Evolutionary conservation across 2,113 vertebrate genomes (phyloP).

Genomic region (Reinhardtius hippoglossoides): DNA sequence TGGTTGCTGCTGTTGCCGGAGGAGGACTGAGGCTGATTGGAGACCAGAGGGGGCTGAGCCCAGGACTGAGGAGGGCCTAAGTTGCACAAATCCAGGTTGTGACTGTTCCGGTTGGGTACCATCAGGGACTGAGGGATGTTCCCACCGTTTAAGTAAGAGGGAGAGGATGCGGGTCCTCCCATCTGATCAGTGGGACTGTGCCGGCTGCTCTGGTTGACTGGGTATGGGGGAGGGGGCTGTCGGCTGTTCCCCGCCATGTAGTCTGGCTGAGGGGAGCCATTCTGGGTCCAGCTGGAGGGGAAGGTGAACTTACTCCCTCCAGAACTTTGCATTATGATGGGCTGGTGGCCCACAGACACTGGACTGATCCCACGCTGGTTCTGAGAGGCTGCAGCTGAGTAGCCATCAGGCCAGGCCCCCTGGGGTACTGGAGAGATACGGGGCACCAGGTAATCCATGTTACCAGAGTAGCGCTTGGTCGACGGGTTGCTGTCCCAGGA

Average conservation of each 20-base stretch:
- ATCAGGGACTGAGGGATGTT: slow-evolving; percentile 89
- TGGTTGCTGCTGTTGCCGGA: slow-evolving; percentile 85
- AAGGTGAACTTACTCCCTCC: slow-evolving; percentile 90
- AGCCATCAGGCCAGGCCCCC: slow-evolving; percentile 90
- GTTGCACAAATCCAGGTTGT: slow-evolving; percentile 93
- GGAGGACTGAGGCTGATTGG: slow-evolving; percentile 82
- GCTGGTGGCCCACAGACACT: slow-evolving; percentile 91
- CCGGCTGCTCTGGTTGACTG: slow-evolving; percentile 87
- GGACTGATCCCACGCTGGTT: slow-evolving; percentile 90
- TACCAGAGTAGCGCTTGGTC: slow-evolving; percentile 94
- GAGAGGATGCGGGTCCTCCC: slow-evolving; percentile 85
- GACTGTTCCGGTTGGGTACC: slow-evolving; percentile 92
- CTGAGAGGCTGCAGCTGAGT: slow-evolving; percentile 82
- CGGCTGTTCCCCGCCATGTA: slow-evolving; percentile 86
- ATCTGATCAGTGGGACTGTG: slow-evolving; percentile 90
- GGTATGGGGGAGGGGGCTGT: slow-evolving; percentile 93
- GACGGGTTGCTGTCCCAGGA: slow-evolving; percentile 92
- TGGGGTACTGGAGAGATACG: slow-evolving; percentile 95
- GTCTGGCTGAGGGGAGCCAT: slow-evolving; percentile 88
- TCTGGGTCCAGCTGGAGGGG: slow-evolving; percentile 89
- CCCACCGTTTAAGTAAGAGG: slow-evolving; percentile 86
- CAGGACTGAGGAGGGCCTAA: slow-evolving; percentile 85
- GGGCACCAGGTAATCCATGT: slow-evolving; percentile 91
- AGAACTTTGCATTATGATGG: slow-evolving; percentile 95
- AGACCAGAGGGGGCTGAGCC: slow-evolving; percentile 84